Evolutionary conservation across 2,888 invertebrate genomes (phyloP).

Genomic region (Stenodema calcarata): DNA sequence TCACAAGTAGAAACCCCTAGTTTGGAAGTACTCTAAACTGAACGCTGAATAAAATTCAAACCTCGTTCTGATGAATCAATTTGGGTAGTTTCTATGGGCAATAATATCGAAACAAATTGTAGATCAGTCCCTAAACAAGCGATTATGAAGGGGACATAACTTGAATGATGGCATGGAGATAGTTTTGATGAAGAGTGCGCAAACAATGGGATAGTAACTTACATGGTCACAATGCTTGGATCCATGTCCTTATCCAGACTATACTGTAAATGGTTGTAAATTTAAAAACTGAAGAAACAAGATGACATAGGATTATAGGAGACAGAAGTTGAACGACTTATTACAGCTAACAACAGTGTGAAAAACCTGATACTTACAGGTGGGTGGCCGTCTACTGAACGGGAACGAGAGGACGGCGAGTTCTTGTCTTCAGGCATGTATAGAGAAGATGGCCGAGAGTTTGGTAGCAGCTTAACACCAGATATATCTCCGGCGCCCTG

Average conservation of each 20-base stretch:
- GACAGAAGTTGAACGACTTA: not conserved
- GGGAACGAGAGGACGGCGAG: constrained; percentile 49
- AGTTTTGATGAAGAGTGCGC: not conserved
- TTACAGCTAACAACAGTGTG: not conserved
- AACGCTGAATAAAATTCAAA: too few species aligned
- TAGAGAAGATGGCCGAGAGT: constrained; percentile 53
- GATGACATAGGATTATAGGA: not conserved
- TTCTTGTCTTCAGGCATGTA: constrained; percentile 53
- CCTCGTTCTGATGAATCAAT: too few species aligned
- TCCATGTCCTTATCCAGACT: constrained; percentile 23
- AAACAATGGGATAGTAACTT: not conserved
- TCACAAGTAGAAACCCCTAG: too few species aligned
- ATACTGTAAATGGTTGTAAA: constrained; percentile 5
- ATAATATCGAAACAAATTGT: too few species aligned
- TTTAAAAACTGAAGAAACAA: not conserved
- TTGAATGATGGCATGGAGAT: not conserved
- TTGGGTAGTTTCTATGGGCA: too few species aligned
- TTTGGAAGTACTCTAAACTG: too few species aligned
- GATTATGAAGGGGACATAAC: not conserved
- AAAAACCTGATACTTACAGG: constrained; percentile 41
- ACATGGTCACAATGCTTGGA: constrained; percentile 14
- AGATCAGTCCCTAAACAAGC: too few species aligned
- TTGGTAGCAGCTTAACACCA: constrained; percentile 50
- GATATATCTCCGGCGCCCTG: constrained; percentile 41
- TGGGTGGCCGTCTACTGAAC: constrained; percentile 53